phyloP scores from a whole-genome alignment of 2,888 invertebrate genomes.

The Drosophila robusta region DNA sequence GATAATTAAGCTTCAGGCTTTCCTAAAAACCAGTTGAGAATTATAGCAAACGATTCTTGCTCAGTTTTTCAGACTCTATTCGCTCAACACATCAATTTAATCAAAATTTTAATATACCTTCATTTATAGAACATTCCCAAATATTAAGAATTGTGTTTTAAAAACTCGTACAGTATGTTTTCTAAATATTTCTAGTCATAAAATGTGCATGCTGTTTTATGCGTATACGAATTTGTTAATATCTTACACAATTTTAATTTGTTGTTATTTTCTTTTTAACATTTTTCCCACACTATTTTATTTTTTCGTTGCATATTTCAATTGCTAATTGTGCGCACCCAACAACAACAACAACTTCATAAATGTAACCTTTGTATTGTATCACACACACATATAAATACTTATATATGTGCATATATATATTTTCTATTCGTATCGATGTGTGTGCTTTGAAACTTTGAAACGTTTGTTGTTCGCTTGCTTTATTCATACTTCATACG shows the following conservation, averaged over 20 bases:
- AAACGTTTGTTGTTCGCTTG: conserved; percentile 51
- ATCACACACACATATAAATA: conserved; percentile 12
- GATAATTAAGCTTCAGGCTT: too few species aligned
- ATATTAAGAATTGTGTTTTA: neutral
- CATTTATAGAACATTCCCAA: neutral
- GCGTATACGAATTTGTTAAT: conserved; percentile 18
- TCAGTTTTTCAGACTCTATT: too few species aligned
- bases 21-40: too few species aligned
- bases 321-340: conserved; percentile 44
- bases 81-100: neutral
- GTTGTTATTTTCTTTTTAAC: conserved; percentile 18
- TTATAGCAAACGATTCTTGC: too few species aligned
- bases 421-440: conserved; percentile 41
- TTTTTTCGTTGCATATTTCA: conserved; percentile 57
- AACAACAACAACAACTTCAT: conserved; percentile 35
- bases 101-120: neutral
- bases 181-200: neutral
- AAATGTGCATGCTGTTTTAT: conserved; percentile 30
- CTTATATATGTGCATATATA: conserved; percentile 37
- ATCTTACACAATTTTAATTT: conserved; percentile 33
- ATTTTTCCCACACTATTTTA: conserved; percentile 25
- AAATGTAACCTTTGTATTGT: conserved; percentile 18
- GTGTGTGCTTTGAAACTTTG: conserved; percentile 34
- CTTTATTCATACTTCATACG: conserved; percentile 33
- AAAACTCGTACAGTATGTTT: neutral